Evolutionary conservation across 1,140 invertebrate genomes (phyloP), one percentile per base, ranked within the genome.

Genomic region (Campodea augens): DNA sequence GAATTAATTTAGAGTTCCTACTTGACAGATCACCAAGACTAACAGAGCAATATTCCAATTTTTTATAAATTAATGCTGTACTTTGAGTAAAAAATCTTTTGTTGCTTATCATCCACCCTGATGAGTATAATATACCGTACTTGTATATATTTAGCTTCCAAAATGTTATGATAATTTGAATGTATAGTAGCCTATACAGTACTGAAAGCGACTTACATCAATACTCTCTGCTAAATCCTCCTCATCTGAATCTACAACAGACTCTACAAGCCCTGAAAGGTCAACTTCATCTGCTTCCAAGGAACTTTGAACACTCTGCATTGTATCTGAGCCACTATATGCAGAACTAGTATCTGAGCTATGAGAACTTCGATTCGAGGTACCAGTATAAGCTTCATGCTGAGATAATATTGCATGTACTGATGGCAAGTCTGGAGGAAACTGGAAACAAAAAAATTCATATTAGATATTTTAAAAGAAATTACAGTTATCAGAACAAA

Each of bases 241-340:
- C 56, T 89, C 84, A 62, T 93, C 89, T 37, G 84, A 90, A 62
- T 98, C 93, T 0, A 95, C 91, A 47, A 88, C 77, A 46, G 88
- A 91, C 65, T 97, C 91, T 1, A 89, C 77, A 38, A 96, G 75
- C 25, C 90, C 89, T 21, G 84, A 83, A 15, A 93, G 71, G 63
- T 95, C 91, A 25, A 90, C 77, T 59, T 92, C 88, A 54, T 90
- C 84, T 50, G 81, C 71, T 45, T 86, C 78, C 19, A 69, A 56
- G 3, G 78, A 81, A 52, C 79, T 80, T 59, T 87, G 83, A 41
- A 83, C 81, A 40, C 81, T 85, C 55, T 88, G 88, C 87, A 95
- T 93, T 49, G 89, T 91, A 67, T 95, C 89, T 41, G 86, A 91
- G 24, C 89, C 90, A 55, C 85, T 90, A 62, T 93, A 93, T 36